Percentiles rank a stretch among this genome's conserved stretches.
Conservation (phyloP, 2,888 invertebrate species). For the Hybos culiciformis region DNA sequence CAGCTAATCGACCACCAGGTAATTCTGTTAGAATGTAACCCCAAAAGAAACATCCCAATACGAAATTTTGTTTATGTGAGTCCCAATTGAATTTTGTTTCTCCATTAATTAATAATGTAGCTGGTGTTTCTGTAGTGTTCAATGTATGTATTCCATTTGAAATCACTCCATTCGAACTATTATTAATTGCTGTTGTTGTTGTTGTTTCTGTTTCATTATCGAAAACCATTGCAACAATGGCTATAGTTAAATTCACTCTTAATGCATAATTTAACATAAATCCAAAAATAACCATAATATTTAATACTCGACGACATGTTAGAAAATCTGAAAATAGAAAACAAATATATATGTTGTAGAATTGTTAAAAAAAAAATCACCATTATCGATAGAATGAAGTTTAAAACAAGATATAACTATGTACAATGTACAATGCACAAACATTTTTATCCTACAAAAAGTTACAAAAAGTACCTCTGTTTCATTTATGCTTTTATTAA, state of each 20-base stretch:
- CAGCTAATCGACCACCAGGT: slow-evolving; percentile 76
- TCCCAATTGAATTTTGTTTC: slow-evolving; percentile 58
- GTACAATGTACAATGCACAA: too few relatives aligned
- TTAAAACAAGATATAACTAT: too few relatives aligned
- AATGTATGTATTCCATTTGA: not conserved
- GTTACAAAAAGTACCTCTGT: too few relatives aligned
- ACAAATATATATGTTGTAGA: too few relatives aligned
- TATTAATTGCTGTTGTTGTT: slow-evolving; percentile 4
- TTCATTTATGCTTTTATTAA: too few relatives aligned
- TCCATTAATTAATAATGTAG: slow-evolving; percentile 8
- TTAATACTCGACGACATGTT: slow-evolving; percentile 67
- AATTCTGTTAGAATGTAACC: slow-evolving; percentile 81
- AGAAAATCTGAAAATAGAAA: slow-evolving; percentile 52
- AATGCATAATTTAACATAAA: slow-evolving; percentile 86
- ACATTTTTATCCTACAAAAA: too few relatives aligned
- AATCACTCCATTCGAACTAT: slow-evolving; percentile 3
- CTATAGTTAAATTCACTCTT: slow-evolving; percentile 73
- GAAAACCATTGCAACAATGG: slow-evolving; percentile 68
- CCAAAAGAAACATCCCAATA: slow-evolving; percentile 83
- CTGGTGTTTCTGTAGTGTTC: slow-evolving; percentile 3
- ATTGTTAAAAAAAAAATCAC: too few relatives aligned
- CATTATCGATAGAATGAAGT: too few relatives aligned
- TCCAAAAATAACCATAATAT: slow-evolving; percentile 72
- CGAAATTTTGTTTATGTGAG: slow-evolving; percentile 61
- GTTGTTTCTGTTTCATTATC: slow-evolving; percentile 15